phyloP scores from a whole-genome alignment of 2,797 vertebrate genomes.

The Phaenicophaeus curvirostris region DNA sequence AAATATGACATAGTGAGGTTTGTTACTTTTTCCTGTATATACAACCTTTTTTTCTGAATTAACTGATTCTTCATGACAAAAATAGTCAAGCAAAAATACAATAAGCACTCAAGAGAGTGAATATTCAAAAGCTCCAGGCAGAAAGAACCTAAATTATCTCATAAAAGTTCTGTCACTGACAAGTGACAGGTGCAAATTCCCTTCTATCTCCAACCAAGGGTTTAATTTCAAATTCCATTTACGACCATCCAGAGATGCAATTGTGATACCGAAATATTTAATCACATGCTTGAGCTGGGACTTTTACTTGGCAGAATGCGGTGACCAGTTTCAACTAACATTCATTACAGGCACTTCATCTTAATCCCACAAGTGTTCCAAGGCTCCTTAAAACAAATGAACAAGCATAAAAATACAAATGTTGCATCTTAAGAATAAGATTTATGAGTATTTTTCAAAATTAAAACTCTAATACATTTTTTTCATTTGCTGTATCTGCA shows the following conservation, averaged over 20 bases:
- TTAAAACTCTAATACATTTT: neutral
- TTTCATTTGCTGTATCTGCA: neutral
- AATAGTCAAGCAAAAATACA: neutral
- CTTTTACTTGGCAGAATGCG: neutral
- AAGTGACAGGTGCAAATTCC: neutral
- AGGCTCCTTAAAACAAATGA: neutral
- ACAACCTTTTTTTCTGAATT: neutral
- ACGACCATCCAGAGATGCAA: neutral
- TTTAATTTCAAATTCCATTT: neutral
- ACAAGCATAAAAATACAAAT: neutral
- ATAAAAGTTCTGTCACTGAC: neutral
- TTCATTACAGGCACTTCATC: neutral
- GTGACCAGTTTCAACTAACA: neutral
- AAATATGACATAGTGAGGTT: neutral
- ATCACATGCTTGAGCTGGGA: neutral
- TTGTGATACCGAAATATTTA: neutral
- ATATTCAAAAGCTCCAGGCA: neutral
- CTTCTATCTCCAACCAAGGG: neutral
- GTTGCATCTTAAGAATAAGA: neutral
- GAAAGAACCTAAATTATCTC: neutral
- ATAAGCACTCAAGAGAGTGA: neutral
- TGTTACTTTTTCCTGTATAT: neutral
- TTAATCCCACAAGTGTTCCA: neutral
- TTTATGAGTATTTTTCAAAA: slow-evolving; percentile 1
- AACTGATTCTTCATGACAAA: neutral